phyloP scores from a whole-genome alignment of 1,140 invertebrate species.

The Battus philenor region DNA sequence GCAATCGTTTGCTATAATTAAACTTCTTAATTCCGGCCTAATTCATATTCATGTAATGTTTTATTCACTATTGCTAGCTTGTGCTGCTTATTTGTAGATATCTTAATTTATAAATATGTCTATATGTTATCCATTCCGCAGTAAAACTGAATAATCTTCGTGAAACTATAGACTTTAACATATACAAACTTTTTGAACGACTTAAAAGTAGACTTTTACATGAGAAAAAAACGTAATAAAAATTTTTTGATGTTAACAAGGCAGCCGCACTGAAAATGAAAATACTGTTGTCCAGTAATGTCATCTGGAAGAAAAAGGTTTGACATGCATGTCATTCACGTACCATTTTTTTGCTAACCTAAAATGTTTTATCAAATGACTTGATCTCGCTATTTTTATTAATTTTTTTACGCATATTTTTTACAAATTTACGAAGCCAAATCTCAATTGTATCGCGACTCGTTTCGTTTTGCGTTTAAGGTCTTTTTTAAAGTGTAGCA shows the following conservation, averaged over 20 bases:
- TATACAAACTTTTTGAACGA: constrained; percentile 2
- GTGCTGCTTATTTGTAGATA: too few relatives aligned
- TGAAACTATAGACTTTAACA: not conserved
- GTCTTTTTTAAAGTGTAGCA: constrained; percentile 50
- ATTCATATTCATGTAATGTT: too few relatives aligned
- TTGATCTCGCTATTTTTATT: constrained; percentile 67
- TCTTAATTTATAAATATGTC: too few relatives aligned
- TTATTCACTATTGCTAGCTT: too few relatives aligned
- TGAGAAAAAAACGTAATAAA: constrained; percentile 33
- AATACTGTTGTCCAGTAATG: constrained; percentile 68
- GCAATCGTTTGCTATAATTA: too few relatives aligned
- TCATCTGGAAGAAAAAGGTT: constrained; percentile 74
- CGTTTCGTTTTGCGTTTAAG: constrained; percentile 34
- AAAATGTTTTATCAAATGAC: constrained; percentile 76
- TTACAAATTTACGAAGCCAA: constrained; percentile 63
- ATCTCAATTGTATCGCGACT: constrained; percentile 65
- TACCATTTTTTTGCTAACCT: constrained; percentile 75
- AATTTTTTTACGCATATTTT: constrained; percentile 68
- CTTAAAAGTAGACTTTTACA: constrained; percentile 15
- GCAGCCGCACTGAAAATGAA: constrained; percentile 59
- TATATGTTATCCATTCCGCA: not conserved
- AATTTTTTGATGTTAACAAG: constrained; percentile 55
- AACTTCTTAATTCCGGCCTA: too few relatives aligned
- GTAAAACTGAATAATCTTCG: not conserved
- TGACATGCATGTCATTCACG: constrained; percentile 69